Evolutionary conservation across 2,113 vertebrate genomes (phyloP), one percentile per base, ranked within the genome.

Genomic region (Strix uralensis): DNA sequence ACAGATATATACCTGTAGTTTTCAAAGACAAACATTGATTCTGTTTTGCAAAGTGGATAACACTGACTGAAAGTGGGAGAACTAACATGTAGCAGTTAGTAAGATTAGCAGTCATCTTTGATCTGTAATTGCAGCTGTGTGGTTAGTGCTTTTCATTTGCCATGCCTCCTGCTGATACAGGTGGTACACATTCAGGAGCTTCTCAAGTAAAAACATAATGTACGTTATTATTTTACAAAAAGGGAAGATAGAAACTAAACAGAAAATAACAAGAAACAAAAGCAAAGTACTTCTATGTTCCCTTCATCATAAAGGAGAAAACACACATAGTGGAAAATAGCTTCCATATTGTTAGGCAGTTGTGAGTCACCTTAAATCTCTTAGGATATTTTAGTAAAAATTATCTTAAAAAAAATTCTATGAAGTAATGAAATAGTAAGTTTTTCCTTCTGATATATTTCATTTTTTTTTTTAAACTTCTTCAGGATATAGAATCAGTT

Each of bases 281-380:
- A 94, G 82, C 54, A 74, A 93, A 84, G 52, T 86, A 74, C 80
- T 91, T 90, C 67, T 51, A 47, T 7, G 14, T 81, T 92, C 63
- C n/a, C 59, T 83, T 66, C 59, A 65, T 95, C 77, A 71, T 81
- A 89, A 86, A 94, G 38, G 25, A 72, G 67, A 61, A 81, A 81
- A 54, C 42, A 65, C 25, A 38, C 29, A 59, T 46, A 34, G 29
- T 85, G 55, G 62, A 95, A 94, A 96, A 96, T 78, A 91, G 46
- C 55, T 95, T 71, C 69, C 12, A 4, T 96, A 92, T 91, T 94
- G 93, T 88, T 86, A 96, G 80, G 29, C 15, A 11, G 66, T 92
- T 78, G 55, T 96, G 91, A 96, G 89, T 96, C 93, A 96, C 65
- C 32, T 94, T 79, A 87, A 81, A 86, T 78, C 80, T 95, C 83